Evolutionary conservation across 2,797 vertebrate genomes (phyloP).

Genomic region (Vultur gryphus): DNA sequence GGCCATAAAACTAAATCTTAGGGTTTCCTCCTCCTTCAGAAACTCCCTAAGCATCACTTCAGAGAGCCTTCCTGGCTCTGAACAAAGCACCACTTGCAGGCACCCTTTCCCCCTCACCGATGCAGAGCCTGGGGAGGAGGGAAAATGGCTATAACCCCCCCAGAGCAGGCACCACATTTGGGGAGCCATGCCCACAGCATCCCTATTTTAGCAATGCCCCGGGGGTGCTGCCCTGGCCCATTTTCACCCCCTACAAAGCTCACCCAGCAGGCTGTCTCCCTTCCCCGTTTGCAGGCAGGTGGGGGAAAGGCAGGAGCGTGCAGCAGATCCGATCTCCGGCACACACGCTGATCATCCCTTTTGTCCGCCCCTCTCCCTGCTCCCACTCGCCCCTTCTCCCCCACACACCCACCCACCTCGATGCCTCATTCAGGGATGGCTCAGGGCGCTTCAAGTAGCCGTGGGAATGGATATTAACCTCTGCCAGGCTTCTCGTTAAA

Average conservation of each 20-base stretch:
- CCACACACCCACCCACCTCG: neutral
- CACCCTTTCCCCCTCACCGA: neutral
- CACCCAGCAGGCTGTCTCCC: neutral
- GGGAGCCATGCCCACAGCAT: neutral
- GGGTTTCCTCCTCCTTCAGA: neutral
- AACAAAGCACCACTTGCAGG: neutral
- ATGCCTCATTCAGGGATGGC: neutral
- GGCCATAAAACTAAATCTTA: neutral
- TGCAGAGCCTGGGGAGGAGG: neutral
- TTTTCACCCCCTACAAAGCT: neutral
- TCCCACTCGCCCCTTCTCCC: neutral
- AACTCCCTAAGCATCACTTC: neutral
- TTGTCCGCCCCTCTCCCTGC: neutral
- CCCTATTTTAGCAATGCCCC: neutral
- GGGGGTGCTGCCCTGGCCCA: neutral
- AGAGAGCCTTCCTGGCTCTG: neutral
- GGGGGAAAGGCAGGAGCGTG: neutral
- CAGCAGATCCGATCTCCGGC: neutral
- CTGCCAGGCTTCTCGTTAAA: neutral
- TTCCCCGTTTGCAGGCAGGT: neutral
- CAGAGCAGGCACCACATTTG: neutral
- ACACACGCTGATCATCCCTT: neutral
- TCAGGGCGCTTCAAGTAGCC: neutral
- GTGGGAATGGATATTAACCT: neutral
- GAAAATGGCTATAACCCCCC: neutral